These are phyloP conservation scores for Gymnothorax javanicus DNA, from an alignment of 2,797 vertebrate genomes.

Conservation along the genomic window DNA sequence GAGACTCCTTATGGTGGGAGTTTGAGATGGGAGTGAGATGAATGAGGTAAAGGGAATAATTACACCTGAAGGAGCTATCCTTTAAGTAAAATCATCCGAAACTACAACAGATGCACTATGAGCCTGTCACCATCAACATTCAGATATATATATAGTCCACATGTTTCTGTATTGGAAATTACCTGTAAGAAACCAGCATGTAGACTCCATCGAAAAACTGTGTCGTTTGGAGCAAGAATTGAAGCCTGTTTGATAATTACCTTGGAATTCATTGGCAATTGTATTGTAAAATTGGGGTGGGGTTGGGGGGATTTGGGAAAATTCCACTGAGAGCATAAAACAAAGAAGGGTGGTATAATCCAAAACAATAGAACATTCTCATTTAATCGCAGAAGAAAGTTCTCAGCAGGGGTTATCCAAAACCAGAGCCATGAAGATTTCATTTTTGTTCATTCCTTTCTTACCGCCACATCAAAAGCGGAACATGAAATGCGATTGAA, in stretches of 20 bases:
- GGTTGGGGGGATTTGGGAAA: not conserved
- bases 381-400: not conserved
- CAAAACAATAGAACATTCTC: conserved; percentile 13
- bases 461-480: conserved; percentile 27
- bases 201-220: not conserved
- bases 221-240: not conserved
- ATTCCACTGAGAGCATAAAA: not conserved
- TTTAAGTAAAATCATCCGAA: not conserved
- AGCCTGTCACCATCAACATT: not conserved
- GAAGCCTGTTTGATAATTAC: not conserved
- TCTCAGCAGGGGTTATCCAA: not conserved
- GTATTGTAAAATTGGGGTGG: not conserved
- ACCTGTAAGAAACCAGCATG: not conserved
- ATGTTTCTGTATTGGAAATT: too few species aligned
- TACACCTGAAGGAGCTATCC: not conserved
- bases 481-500: not conserved
- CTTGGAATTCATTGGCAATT: not conserved
- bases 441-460: conserved; percentile 21
- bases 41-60: not conserved
- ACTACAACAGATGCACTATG: not conserved
- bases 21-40: not conserved
- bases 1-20: not conserved
- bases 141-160: too few species aligned
- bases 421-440: conserved; percentile 7
- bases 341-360: not conserved